These are phyloP conservation scores for Schlechtendalia chinensis DNA, from an alignment of 1,140 invertebrate species.

Conservation along the genomic window DNA sequence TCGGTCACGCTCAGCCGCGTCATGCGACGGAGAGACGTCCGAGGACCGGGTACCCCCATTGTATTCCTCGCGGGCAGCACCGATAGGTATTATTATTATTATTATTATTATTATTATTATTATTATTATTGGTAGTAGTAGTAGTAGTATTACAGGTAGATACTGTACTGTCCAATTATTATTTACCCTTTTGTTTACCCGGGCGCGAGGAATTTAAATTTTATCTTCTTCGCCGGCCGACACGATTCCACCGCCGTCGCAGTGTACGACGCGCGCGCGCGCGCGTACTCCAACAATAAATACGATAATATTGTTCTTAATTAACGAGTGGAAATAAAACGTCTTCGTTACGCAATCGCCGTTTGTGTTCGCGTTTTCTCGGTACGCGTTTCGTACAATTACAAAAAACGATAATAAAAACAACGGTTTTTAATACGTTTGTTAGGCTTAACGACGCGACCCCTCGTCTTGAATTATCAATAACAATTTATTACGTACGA, in stretches of 20 bases:
- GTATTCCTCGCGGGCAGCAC: neutral
- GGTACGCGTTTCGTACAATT: neutral
- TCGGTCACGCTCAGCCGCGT: slow-evolving; percentile 4
- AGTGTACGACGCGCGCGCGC: too few species aligned
- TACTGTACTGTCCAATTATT: slow-evolving; percentile 38
- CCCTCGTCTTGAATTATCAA: too few species aligned
- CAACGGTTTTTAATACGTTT: too few species aligned
- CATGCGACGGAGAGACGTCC: slow-evolving; percentile 12
- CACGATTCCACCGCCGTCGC: neutral
- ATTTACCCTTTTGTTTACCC: slow-evolving; percentile 48
- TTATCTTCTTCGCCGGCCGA: neutral
- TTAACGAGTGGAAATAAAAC: slow-evolving; percentile 14
- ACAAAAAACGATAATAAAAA: too few species aligned
- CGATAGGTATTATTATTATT: too few species aligned
- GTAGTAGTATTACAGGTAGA: too few species aligned
- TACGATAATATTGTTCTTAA: slow-evolving; percentile 18
- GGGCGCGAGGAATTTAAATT: slow-evolving; percentile 31
- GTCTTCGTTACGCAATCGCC: too few species aligned
- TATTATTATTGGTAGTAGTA: too few species aligned
- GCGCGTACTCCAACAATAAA: neutral
- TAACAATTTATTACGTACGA: too few species aligned
- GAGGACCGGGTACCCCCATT: slow-evolving; percentile 33
- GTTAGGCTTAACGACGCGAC: too few species aligned
- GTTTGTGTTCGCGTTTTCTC: neutral
- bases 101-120: too few species aligned